Evolutionary conservation across 30 jellyfish, hydroid and myxozoan genomes (phyloP).

Genomic region (Sanderia malayensis): DNA sequence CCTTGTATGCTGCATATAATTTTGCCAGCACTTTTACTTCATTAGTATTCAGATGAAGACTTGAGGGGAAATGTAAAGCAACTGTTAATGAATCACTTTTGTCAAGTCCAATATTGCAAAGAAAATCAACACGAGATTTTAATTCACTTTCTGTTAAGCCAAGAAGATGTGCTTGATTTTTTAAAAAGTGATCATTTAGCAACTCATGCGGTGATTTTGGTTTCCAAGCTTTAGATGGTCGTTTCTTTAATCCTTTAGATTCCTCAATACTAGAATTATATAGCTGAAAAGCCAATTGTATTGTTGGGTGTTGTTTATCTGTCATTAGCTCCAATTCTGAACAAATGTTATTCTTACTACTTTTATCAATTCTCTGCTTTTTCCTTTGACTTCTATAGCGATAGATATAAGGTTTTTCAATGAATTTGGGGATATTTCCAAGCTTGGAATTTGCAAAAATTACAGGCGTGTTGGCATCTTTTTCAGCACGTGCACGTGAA

Average conservation of each 20-base stretch:
- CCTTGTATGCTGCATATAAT: constrained; percentile 5
- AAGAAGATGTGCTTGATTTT: constrained; percentile 38
- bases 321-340: background rate
- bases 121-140: constrained; percentile 27
- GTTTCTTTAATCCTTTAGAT: background rate
- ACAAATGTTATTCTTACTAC: background rate
- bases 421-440: background rate
- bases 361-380: background rate
- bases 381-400: constrained; percentile 16
- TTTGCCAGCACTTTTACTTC: constrained; percentile 17
- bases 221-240: constrained; percentile 2
- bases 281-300: background rate
- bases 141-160: constrained; percentile 38
- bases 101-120: constrained; percentile 27
- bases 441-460: background rate
- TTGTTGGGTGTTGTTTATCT: background rate
- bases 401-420: constrained; percentile 35
- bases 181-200: constrained; percentile 11
- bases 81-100: constrained; percentile 16
- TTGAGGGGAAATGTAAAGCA: constrained; percentile 33
- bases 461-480: constrained; percentile 1
- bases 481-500: too few relatives aligned
- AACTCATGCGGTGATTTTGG: constrained; percentile 9
- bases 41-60: constrained; percentile 1
- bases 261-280: background rate